Base-by-base conservation (phyloP, 2,888 invertebrate species). In the Drosophila infuscata region DNA sequence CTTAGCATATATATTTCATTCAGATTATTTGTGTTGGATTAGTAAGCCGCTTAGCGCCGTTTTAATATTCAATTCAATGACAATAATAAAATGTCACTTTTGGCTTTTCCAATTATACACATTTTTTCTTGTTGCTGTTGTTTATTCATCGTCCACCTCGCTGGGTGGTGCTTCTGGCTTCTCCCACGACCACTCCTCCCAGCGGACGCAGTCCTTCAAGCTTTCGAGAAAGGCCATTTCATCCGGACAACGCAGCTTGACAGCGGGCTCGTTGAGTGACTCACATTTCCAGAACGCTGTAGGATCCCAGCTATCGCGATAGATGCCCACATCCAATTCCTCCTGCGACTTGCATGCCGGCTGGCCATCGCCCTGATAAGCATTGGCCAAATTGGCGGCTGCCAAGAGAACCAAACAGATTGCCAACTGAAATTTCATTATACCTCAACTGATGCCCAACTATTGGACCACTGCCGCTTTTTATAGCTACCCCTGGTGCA, bases 131-230 rank as follows among this genome's bases (percentile, higher is more conserved):
- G 15, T 15, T 30, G 17, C 2, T 72, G 15, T 53, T 29, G 61
- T 30, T 85, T 63, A 79, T 33, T 70, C 67, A 4, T 73, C 73
- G 17, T 25, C 46, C 25, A 76, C 54, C 56, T 77, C 83, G 65
- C 88, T 92, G 5, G 74, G 59, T 17, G 91, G 90, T 15, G 76
- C 69, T 12, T 61, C 54, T 1, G 89, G 90, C n/a, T 74, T 69
- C 71, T 91, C 88, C 91, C 91, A 92, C 41, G 68, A 29, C 91
- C 91, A 92, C 9, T 92, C 85, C 0, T 81, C 80, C 92, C 92
- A 91, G 62, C 43, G 36, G 0, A 91, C 91, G 57, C 91, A 91
- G 30, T 87, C 71, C 67, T 87, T 92, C 3, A 79, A 4, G 49
- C 82, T 90, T 2, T 87, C 86, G 64, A 89, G 30, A 36, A 88